Evolutionary conservation across 2,888 invertebrate genomes (phyloP).

Genomic region (Drosophila histrio): DNA sequence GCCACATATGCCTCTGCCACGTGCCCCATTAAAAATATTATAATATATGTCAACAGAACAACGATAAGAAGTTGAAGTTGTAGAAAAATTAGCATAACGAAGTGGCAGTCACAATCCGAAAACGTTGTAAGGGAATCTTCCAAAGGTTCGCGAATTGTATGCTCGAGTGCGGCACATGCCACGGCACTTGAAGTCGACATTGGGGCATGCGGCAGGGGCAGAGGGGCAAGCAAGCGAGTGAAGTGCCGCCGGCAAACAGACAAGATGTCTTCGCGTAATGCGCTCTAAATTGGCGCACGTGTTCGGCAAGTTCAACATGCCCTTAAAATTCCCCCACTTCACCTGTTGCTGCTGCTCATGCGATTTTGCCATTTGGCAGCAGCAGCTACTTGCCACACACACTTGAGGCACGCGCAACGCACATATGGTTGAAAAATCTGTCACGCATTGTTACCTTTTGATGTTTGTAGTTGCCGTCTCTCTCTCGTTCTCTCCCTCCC

Average conservation of each 20-base stretch:
- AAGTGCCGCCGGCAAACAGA: conserved; percentile 52
- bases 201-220: background rate
- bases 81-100: conserved; percentile 61
- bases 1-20: background rate
- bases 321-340: background rate
- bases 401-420: conserved; percentile 42
- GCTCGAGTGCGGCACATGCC: conserved; percentile 62
- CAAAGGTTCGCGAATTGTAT: conserved; percentile 15
- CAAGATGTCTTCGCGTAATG: conserved; percentile 43
- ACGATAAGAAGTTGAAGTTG: background rate
- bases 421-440: conserved; percentile 35
- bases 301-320: conserved; percentile 36
- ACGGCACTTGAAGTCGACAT: conserved; percentile 33
- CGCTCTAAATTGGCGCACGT: conserved; percentile 64
- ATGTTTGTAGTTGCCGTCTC: conserved; percentile 24
- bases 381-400: conserved; percentile 1
- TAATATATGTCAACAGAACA: conserved; percentile 7
- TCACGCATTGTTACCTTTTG: conserved; percentile 52
- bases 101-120: conserved; percentile 49
- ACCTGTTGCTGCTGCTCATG: background rate
- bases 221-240: conserved; percentile 13
- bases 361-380: conserved; percentile 13
- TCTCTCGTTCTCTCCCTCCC: background rate
- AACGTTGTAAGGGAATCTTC: conserved; percentile 47
- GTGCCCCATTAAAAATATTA: background rate